Conservation (phyloP, 2,113 vertebrate species). For the Pongo pygmaeus region DNA sequence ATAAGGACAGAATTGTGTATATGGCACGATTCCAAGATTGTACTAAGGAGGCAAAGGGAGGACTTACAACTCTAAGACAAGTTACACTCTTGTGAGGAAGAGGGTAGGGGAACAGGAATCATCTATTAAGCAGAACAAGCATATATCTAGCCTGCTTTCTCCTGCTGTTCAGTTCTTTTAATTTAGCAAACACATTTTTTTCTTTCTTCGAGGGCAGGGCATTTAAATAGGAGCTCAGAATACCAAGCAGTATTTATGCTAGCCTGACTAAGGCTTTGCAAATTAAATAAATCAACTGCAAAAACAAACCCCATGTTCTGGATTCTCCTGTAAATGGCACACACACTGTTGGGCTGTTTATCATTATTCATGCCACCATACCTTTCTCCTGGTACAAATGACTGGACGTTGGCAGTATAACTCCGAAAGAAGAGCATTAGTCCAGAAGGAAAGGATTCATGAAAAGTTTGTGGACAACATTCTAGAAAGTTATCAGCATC, state of each 20-base stretch:
- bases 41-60: background rate
- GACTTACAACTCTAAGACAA: background rate
- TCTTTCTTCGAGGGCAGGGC: background rate
- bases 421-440: background rate
- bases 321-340: background rate
- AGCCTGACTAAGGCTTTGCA: background rate
- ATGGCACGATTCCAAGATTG: background rate
- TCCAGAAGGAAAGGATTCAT: background rate
- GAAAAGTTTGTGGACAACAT: background rate
- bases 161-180: background rate
- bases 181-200: background rate
- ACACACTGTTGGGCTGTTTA: background rate
- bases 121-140: background rate
- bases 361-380: background rate
- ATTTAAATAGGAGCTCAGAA: background rate
- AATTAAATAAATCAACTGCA: background rate
- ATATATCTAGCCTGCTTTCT: background rate
- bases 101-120: background rate
- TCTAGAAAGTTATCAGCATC: background rate
- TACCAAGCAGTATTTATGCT: background rate
- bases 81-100: rapidly evolving
- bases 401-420: background rate
- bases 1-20: background rate
- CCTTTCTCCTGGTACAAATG: background rate
- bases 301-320: background rate